phyloP scores from a whole-genome alignment of 2,113 vertebrate genomes.

The Cololabis saira region DNA sequence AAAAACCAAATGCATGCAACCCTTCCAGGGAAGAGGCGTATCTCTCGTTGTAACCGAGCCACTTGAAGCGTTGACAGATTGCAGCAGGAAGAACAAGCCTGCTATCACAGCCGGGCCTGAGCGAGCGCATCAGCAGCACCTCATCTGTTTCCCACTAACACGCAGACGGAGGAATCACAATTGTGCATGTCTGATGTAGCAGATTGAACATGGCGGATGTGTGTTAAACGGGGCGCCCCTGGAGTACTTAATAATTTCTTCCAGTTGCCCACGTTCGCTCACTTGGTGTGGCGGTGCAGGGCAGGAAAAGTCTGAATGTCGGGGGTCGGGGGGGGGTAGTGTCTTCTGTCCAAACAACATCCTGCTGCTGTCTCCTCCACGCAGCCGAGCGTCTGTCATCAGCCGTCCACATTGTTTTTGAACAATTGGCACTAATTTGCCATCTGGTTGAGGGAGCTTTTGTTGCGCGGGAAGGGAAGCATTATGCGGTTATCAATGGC shows the following conservation, averaged over 20 bases:
- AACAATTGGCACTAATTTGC: constrained; percentile 84
- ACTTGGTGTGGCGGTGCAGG: constrained; percentile 27
- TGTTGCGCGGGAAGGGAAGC: constrained; percentile 67
- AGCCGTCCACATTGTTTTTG: constrained; percentile 77
- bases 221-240: constrained; percentile 52
- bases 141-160: constrained; percentile 68
- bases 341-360: constrained; percentile 67
- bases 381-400: constrained; percentile 70
- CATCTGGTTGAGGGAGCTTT: constrained; percentile 78
- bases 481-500: constrained; percentile 77
- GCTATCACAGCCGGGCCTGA: too few species aligned
- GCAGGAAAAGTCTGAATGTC: constrained; percentile 10
- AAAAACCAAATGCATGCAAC: too few species aligned
- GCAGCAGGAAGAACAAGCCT: too few species aligned
- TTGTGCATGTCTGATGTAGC: constrained; percentile 35
- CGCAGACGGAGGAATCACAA: constrained; percentile 57
- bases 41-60: constrained; percentile 10
- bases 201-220: constrained; percentile 62
- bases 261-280: constrained; percentile 43
- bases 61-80: constrained; percentile 57
- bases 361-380: constrained; percentile 43
- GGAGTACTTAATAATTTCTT: constrained; percentile 64
- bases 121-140: constrained; percentile 36
- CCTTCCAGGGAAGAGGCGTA: too few species aligned
- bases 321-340: too few species aligned